These are phyloP conservation scores for Pollenia amentaria DNA, from an alignment of 2,888 invertebrate species.

Conservation along the genomic window DNA sequence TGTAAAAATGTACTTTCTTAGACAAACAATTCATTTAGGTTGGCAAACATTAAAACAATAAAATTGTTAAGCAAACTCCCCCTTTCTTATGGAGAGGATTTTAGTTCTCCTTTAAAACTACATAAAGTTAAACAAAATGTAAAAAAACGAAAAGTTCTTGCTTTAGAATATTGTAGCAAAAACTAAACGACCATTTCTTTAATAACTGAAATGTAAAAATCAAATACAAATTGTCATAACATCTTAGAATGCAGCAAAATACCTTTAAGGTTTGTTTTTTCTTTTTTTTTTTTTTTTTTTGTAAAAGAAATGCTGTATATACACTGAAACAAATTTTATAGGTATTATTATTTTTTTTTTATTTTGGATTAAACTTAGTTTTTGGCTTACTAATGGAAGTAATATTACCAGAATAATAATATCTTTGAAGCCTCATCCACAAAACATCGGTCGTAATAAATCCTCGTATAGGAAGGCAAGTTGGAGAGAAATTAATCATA, in stretches of 20 bases:
- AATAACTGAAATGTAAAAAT: conserved; percentile 26
- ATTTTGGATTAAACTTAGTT: too few relatives aligned
- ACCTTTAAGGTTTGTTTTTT: conserved; percentile 9
- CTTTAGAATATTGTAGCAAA: background rate
- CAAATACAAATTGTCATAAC: conserved; percentile 62
- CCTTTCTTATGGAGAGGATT: background rate
- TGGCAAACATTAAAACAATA: conserved; percentile 69
- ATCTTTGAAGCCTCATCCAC: too few relatives aligned
- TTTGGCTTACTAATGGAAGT: too few relatives aligned
- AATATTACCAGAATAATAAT: too few relatives aligned
- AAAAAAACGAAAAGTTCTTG: background rate
- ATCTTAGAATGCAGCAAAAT: conserved; percentile 50
- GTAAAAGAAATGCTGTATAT: too few relatives aligned
- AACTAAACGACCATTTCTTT: conserved; percentile 11
- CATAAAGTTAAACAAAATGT: background rate
- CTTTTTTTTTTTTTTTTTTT: too few relatives aligned
- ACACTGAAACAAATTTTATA: too few relatives aligned
- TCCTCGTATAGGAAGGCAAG: too few relatives aligned
- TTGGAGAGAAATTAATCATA: too few relatives aligned
- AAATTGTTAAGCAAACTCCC: conserved; percentile 47
- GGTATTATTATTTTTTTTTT: too few relatives aligned
- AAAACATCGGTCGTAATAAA: too few relatives aligned
- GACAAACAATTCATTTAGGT: conserved; percentile 73
- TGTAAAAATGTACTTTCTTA: conserved; percentile 25
- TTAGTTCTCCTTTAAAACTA: background rate